phyloP scores from a whole-genome alignment of 2,113 vertebrate species.

The Seriola rivoliana region DNA sequence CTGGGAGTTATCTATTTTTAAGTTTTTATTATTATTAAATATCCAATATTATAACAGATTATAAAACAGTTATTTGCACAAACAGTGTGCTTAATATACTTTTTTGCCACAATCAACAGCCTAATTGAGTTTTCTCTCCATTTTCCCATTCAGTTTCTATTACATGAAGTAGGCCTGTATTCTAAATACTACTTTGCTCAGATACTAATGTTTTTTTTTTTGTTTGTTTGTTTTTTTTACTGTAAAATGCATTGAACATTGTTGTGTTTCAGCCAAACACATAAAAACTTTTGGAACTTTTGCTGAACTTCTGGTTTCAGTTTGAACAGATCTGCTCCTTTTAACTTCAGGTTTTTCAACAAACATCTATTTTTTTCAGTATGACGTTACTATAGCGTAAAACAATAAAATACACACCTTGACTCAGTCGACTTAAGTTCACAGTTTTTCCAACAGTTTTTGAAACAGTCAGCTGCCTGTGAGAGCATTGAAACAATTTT shows the following conservation, averaged over 20 bases:
- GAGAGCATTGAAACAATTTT: neutral
- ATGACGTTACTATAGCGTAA: neutral
- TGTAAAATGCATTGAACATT: neutral
- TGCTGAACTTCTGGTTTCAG: constrained; percentile 10
- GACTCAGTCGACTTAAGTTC: neutral
- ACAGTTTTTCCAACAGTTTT: neutral
- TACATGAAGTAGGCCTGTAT: neutral
- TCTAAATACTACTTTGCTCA: too few species aligned
- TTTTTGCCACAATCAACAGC: neutral
- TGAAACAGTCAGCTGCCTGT: neutral
- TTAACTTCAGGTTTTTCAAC: neutral
- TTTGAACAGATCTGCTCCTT: constrained; percentile 7
- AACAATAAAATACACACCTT: neutral
- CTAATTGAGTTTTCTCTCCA: neutral
- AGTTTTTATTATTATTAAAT: neutral
- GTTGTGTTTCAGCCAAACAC: neutral
- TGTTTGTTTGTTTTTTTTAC: neutral
- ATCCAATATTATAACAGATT: too few species aligned
- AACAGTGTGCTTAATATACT: neutral
- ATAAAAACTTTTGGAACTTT: neutral
- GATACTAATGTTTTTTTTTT: too few species aligned
- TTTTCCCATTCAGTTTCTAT: neutral
- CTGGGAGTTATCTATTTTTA: neutral
- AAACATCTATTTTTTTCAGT: neutral
- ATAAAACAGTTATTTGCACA: too few species aligned